These are phyloP conservation scores for Pedetes capensis DNA, from an alignment of 2,113 vertebrate species.

Conservation along the genomic window DNA sequence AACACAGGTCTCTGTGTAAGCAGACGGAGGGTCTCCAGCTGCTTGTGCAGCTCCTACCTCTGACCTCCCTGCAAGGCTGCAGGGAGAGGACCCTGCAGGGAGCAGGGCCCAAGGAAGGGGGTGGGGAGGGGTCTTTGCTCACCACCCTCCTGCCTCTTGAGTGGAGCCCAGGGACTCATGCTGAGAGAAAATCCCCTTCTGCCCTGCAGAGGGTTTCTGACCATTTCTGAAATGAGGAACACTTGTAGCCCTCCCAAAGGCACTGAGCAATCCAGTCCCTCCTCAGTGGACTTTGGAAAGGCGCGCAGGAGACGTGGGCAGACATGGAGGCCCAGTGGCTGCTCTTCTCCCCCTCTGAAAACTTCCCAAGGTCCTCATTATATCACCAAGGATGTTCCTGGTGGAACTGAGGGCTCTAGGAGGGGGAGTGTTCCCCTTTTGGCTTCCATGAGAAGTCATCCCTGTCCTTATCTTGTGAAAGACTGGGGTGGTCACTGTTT, in stretches of 20 bases:
- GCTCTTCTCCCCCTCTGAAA: neutral
- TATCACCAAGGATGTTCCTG: neutral
- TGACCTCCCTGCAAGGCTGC: neutral
- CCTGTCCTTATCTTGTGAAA: neutral
- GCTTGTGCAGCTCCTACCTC: neutral
- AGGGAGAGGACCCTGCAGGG: rapidly evolving
- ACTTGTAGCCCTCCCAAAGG: neutral
- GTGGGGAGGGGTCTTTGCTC: rapidly evolving
- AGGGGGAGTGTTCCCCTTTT: neutral
- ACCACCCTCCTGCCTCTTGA: neutral
- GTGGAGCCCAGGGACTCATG: neutral
- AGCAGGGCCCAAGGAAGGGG: neutral
- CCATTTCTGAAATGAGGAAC: neutral
- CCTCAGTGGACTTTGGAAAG: neutral
- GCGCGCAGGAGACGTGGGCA: neutral
- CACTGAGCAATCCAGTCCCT: neutral
- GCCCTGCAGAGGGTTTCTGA: neutral
- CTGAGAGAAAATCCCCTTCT: neutral
- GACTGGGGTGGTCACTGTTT: rapidly evolving
- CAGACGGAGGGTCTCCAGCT: neutral
- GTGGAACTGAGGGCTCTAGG: neutral
- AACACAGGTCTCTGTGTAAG: neutral
- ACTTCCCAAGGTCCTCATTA: no score
- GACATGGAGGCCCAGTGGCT: neutral
- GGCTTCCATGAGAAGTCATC: neutral